Conservation (phyloP, 2,888 invertebrate genomes). For the Eumacrocentrus americanus region DNA sequence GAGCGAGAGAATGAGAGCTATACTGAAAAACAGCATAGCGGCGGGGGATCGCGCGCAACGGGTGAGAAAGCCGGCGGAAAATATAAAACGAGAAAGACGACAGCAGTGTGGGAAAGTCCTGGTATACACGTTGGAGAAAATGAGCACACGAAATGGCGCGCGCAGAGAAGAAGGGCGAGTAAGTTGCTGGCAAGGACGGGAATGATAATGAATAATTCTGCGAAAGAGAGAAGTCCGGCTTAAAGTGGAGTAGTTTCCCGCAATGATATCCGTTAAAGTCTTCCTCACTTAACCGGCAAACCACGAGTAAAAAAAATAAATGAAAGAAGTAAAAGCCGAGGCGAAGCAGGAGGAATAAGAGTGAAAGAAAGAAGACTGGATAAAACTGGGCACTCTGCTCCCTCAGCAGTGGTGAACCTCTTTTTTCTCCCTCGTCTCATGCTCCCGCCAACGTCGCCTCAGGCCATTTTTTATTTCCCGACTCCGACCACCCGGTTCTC, state of each 20-base stretch:
- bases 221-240: constrained; percentile 42
- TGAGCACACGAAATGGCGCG: constrained; percentile 9
- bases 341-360: background rate
- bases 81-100: constrained; percentile 7
- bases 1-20: constrained; percentile 27
- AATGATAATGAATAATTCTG: constrained; percentile 56
- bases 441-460: background rate
- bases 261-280: constrained; percentile 39
- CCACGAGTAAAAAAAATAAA: constrained; percentile 13
- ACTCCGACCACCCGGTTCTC: constrained; percentile 9
- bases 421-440: constrained; percentile 6
- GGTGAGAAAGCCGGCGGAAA: too few relatives aligned
- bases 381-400: constrained; percentile 23
- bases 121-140: constrained; percentile 10
- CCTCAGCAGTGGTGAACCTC: constrained; percentile 6
- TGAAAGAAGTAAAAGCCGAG: background rate
- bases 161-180: constrained; percentile 4
- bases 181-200: constrained; percentile 23
- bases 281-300: constrained; percentile 24
- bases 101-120: constrained; percentile 13
- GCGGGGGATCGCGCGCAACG: constrained; percentile 34
- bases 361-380: constrained; percentile 6
- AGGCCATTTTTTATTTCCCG: constrained; percentile 19
- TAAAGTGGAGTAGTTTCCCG: constrained; percentile 45
- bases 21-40: constrained; percentile 31